Evolutionary conservation across 2,113 vertebrate species (phyloP).

Genomic region (Oostethus manadensis): DNA sequence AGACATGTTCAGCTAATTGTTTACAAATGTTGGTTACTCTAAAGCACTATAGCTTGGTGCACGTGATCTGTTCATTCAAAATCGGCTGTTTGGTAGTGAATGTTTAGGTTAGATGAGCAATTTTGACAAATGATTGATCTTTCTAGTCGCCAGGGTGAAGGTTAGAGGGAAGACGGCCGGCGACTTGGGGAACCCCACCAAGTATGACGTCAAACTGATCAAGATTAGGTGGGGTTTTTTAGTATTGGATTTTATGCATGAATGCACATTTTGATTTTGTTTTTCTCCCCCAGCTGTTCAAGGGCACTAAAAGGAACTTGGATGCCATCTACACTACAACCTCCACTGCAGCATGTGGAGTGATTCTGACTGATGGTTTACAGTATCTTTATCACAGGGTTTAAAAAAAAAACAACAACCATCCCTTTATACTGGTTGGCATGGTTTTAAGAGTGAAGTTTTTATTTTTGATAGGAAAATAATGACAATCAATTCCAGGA

Average conservation of each 20-base stretch:
- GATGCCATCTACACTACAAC: conserved; percentile 86
- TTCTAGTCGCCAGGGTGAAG: not conserved
- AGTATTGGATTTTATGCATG: not conserved
- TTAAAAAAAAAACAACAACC: no score
- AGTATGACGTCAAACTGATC: not conserved
- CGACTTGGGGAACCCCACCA: not conserved
- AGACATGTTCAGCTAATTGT: no score
- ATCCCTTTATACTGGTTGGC: no score
- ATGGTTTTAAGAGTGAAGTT: no score
- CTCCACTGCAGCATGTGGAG: conserved; percentile 84
- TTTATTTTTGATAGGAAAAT: no score
- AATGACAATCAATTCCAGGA: no score
- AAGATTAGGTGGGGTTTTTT: not conserved
- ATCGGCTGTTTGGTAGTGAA: no score
- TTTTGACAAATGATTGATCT: not conserved
- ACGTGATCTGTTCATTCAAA: no score
- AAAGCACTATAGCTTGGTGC: no score
- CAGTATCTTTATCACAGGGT: conserved; percentile 94
- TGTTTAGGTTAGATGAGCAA: no score
- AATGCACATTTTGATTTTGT: not conserved
- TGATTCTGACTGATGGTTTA: conserved; percentile 78
- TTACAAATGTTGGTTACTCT: no score
- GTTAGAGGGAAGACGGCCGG: not conserved
- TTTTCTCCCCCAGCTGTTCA: conserved; percentile 86
- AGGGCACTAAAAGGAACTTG: conserved; percentile 81